A percentile compares a stretch with the other conserved stretches of the same genome.
Evolutionary conservation across 1,140 invertebrate species (phyloP).

Genomic region (Orchestia grillus): DNA sequence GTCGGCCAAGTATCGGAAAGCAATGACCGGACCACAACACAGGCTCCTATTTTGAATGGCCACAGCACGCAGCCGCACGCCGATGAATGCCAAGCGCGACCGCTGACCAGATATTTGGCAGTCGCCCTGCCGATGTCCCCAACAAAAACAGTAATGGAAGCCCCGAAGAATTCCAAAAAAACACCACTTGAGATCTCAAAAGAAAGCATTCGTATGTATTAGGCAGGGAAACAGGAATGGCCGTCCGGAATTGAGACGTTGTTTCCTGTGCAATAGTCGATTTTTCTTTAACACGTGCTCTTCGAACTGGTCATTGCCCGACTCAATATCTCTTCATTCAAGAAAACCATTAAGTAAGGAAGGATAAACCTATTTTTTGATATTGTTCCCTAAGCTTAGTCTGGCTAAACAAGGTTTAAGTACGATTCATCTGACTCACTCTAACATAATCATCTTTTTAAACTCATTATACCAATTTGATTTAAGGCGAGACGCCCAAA

Average conservation of each 20-base stretch:
- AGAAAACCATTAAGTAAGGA: background rate
- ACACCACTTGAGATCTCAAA: background rate
- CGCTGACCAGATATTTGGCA: background rate
- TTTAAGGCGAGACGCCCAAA: too few species aligned
- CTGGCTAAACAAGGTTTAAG: background rate
- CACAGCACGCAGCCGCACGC: background rate
- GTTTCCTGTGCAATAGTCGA: background rate
- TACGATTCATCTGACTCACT: background rate
- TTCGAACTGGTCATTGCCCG: too few species aligned
- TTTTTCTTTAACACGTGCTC: background rate
- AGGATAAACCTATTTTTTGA: background rate
- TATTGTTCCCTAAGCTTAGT: background rate
- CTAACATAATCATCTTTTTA: background rate
- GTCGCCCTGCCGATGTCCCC: background rate
- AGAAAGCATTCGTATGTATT: conserved; percentile 27
- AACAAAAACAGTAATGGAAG: background rate
- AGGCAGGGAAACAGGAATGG: background rate
- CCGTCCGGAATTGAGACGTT: background rate
- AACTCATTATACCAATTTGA: too few species aligned
- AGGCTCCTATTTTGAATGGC: conserved; percentile 22
- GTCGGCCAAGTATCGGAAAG: conserved; percentile 49
- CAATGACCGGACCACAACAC: conserved; percentile 49
- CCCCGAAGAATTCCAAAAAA: background rate
- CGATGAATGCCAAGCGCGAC: conserved; percentile 25
- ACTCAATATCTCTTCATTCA: background rate